Evolutionary conservation across 2,113 vertebrate genomes (phyloP), one percentile per base, ranked within the genome.

Genomic region (Scytalopus superciliaris): DNA sequence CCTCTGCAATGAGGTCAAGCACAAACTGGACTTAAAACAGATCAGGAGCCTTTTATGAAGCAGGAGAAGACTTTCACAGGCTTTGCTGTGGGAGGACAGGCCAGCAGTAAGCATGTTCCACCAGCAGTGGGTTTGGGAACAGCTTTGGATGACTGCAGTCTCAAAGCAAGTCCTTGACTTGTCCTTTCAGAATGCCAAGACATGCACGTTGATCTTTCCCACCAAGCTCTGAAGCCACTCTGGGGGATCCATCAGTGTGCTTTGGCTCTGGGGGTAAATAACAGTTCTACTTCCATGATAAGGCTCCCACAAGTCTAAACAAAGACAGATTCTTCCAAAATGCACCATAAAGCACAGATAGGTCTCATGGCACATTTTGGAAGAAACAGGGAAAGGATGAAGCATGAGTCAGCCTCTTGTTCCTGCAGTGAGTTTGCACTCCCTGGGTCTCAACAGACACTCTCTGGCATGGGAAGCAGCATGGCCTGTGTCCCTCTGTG

Each of bases 361-460:
- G 78, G 53, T 55, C 85, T 87, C 77, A 6, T 42, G 88, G 64
- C 37, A 30, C 55, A 7, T 55, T 81, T 89, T 81, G 82, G 59
- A 80, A 79, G 70, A 39, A 72, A 30, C n/a, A 53, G 6, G 27
- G 49, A 75, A 67, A 91, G 64, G 69, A 5, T n/a, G 42, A 66
- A 62, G n/a, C 50, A 17, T 59, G 94, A 95, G 52, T 91, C 84
- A 91, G 60, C 21, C 27, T 23, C 30, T 18, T 42, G 31, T 19
- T 89, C 59, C 84, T 81, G 64, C 59, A 42, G 50, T 6, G 84
- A 69, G 9, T 49, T 73, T 64, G 73, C 44, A 35, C 3, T 2
- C 19, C 12, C 30, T 0, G 1, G 24, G 31, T 80, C 87, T 42
- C 44, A 0, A 12, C 0, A 5, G 68, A 37, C 7, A 10, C 2